Conservation (phyloP, 2,797 vertebrate species). For the Lophius americanus region DNA sequence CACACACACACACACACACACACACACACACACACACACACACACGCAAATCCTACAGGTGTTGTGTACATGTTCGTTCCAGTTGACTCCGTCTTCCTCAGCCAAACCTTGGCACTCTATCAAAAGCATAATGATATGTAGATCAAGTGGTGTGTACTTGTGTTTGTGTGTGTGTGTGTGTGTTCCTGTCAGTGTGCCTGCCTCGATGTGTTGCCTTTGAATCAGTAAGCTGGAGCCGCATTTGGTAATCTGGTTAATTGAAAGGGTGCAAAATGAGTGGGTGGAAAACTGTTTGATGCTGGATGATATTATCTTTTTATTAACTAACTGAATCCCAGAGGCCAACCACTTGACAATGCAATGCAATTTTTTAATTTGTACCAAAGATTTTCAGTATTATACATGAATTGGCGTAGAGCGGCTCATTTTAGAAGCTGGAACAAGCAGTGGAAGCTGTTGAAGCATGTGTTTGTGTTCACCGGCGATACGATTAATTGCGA, state of each 20-base stretch:
- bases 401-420: neutral
- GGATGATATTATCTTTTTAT: conserved; percentile 52
- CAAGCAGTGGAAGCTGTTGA: neutral
- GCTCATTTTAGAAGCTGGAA: conserved; percentile 2
- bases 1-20: conserved; percentile 19
- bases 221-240: conserved; percentile 64
- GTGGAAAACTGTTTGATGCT: conserved; percentile 61
- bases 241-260: conserved; percentile 65
- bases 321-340: conserved; percentile 47
- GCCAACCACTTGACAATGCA: conserved; percentile 36
- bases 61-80: conserved; percentile 60
- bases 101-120: conserved; percentile 76
- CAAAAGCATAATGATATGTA: conserved; percentile 78
- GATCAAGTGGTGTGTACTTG: conserved; percentile 66
- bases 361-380: conserved; percentile 34
- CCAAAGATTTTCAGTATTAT: conserved; percentile 24
- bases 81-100: conserved; percentile 78
- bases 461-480: neutral
- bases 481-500: too few relatives aligned
- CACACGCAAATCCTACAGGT: conserved; percentile 71
- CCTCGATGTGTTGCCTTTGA: conserved; percentile 70
- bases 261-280: conserved; percentile 66
- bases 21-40: conserved; percentile 22
- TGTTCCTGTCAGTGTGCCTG: conserved; percentile 34
- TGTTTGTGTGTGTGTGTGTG: conserved; percentile 44